Percentiles rank a stretch among this genome's conserved stretches.
phyloP scores from a whole-genome alignment of 1,140 invertebrate genomes.

The Drosophila nigrodunni region DNA sequence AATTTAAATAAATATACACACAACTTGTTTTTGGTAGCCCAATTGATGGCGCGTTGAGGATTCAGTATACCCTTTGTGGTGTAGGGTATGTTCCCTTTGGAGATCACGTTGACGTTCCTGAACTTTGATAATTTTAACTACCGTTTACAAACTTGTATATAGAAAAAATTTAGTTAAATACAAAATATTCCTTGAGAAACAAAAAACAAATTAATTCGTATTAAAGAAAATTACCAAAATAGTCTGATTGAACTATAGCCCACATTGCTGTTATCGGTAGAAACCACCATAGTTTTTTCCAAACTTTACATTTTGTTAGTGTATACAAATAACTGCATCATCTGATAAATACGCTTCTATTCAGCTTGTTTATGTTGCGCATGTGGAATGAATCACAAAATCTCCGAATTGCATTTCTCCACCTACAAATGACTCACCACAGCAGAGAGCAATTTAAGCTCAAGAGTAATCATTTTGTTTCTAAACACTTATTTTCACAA shows the following conservation, averaged over 20 bases:
- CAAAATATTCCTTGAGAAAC: too few species aligned
- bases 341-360: neutral
- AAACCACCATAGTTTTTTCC: too few species aligned
- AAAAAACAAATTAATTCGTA: too few species aligned
- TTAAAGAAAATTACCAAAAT: too few species aligned
- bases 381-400: conserved; percentile 28
- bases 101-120: too few species aligned
- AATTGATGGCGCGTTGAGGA: conserved; percentile 3
- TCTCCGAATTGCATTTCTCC: conserved; percentile 28
- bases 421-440: conserved; percentile 42
- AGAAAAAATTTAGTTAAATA: too few species aligned
- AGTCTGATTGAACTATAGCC: too few species aligned
- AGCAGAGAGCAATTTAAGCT: conserved; percentile 10
- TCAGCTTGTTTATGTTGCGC: conserved; percentile 10
- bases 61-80: neutral
- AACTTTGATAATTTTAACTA: too few species aligned
- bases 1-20: conserved; percentile 32
- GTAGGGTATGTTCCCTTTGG: neutral
- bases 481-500: too few species aligned
- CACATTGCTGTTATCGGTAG: too few species aligned
- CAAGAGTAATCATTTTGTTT: neutral
- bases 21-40: neutral
- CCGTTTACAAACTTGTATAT: too few species aligned
- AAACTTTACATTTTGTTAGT: conserved; percentile 7
- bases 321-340: conserved; percentile 14